Evolutionary conservation across 2,888 invertebrate species (phyloP).

Genomic region (Cephus pulcher): DNA sequence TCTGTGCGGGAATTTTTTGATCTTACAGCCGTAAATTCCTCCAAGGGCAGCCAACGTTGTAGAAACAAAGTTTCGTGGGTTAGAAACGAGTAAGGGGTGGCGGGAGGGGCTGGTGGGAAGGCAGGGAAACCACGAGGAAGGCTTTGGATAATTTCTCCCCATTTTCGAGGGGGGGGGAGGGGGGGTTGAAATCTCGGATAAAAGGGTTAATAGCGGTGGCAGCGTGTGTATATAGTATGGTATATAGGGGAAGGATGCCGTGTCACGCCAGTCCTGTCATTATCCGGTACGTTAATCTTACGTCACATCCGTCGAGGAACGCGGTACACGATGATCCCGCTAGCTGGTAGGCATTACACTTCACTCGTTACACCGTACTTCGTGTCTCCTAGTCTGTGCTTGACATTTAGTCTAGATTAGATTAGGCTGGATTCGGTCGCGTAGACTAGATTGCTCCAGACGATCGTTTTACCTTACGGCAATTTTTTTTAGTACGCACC

Average conservation of each 20-base stretch:
- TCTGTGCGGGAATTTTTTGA: neutral
- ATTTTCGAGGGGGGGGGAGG: neutral
- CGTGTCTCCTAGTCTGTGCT: neutral
- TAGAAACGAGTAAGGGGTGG: neutral
- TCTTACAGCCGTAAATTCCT: neutral
- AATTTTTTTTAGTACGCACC: neutral
- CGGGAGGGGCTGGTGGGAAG: neutral
- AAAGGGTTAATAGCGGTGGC: neutral
- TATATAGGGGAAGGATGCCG: neutral
- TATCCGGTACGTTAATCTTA: slow-evolving; percentile 49
- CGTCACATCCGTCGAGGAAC: slow-evolving; percentile 26
- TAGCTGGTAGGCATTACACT: neutral
- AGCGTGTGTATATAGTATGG: neutral
- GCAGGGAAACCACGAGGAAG: neutral
- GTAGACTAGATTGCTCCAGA: neutral
- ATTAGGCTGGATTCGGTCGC: neutral
- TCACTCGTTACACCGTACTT: neutral
- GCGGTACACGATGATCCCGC: slow-evolving; percentile 16
- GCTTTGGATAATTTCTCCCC: neutral
- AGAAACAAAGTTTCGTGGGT: neutral
- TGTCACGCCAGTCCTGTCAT: slow-evolving; percentile 25
- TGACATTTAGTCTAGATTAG: neutral
- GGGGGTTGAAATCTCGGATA: neutral
- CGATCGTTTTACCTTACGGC: neutral
- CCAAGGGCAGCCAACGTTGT: neutral